Evolutionary conservation across 2,888 invertebrate species (phyloP).

Genomic region (Nebria salina): DNA sequence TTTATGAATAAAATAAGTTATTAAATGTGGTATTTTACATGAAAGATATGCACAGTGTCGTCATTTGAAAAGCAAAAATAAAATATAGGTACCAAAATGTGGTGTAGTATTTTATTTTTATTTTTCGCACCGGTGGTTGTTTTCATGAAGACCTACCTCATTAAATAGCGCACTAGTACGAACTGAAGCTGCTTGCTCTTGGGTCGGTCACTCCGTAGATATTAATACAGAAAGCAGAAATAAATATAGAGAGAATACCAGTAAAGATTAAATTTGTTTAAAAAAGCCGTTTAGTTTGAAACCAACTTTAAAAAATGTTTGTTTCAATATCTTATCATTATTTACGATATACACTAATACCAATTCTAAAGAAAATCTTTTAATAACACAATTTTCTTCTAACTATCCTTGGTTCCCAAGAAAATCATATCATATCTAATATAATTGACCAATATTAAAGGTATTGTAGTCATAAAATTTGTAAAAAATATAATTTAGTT

Average conservation of each 20-base stretch:
- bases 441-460: too few species aligned
- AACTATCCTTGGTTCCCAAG: too few species aligned
- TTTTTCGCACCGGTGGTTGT: neutral
- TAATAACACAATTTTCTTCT: too few species aligned
- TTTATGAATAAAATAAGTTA: conserved; percentile 29
- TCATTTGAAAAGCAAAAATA: neutral
- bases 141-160: conserved; percentile 35
- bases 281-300: too few species aligned
- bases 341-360: too few species aligned
- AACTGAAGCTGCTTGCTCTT: conserved; percentile 29
- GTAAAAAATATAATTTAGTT: too few species aligned
- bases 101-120: conserved; percentile 4
- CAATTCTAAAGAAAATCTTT: too few species aligned
- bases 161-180: conserved; percentile 37
- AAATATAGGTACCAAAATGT: neutral
- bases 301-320: too few species aligned
- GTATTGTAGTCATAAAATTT: too few species aligned
- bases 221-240: conserved; percentile 22
- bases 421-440: too few species aligned
- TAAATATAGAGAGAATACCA: conserved; percentile 15
- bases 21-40: conserved; percentile 17
- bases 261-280: neutral
- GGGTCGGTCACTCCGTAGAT: conserved; percentile 26
- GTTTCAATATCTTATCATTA: neutral
- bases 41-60: neutral